Percentiles rank a stretch among this genome's conserved stretches.
These are phyloP conservation scores for Prunella fulvescens DNA, from an alignment of 2,113 vertebrate species.

Conservation along the genomic window DNA sequence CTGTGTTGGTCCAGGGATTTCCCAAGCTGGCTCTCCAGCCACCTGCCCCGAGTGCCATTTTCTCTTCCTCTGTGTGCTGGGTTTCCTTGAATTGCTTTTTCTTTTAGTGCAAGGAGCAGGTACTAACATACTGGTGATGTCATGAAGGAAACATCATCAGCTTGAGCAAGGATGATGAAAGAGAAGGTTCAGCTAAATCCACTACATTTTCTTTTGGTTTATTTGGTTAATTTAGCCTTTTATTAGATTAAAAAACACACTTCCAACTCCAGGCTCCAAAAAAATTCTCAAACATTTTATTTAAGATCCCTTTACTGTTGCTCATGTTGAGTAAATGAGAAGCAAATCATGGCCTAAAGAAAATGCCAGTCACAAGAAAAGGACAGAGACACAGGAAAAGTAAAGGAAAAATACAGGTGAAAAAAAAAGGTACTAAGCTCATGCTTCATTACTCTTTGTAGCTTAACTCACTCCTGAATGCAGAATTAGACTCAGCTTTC, in stretches of 20 bases:
- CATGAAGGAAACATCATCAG: neutral
- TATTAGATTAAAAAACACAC: neutral
- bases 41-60: neutral
- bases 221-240: neutral
- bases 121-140: neutral
- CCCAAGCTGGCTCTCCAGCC: neutral
- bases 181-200: neutral
- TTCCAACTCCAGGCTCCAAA: neutral
- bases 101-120: neutral
- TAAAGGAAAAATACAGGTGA: neutral
- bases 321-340: neutral
- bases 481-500: neutral
- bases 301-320: neutral
- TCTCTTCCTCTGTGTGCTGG: neutral
- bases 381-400: neutral
- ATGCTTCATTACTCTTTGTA: neutral
- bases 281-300: neutral
- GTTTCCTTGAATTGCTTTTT: neutral
- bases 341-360: neutral
- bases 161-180: neutral
- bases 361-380: neutral
- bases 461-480: neutral
- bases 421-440: neutral
- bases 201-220: neutral
- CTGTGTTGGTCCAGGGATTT: neutral